Conservation (phyloP, 2,113 vertebrate species). For the Gymnarchus niloticus region DNA sequence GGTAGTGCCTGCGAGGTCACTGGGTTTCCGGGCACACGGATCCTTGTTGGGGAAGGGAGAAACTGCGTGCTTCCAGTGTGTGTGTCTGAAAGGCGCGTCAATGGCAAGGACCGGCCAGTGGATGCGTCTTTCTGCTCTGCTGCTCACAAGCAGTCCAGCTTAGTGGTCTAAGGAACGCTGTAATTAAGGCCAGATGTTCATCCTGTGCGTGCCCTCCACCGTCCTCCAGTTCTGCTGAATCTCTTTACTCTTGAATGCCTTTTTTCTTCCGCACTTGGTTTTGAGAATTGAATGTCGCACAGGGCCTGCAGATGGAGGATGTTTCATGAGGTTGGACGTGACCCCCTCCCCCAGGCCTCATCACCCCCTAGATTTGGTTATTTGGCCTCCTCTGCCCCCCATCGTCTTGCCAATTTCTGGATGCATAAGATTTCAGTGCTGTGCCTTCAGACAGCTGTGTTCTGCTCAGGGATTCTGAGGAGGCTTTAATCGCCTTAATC, state of each 20-base stretch:
- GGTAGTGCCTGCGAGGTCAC: too few species aligned
- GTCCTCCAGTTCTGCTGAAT: not conserved
- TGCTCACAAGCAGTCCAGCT: too few species aligned
- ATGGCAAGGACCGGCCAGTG: too few species aligned
- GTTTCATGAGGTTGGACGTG: not conserved
- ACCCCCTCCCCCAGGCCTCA: not conserved
- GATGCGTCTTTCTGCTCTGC: too few species aligned
- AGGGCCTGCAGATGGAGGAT: conserved; percentile 9
- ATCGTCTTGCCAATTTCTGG: not conserved
- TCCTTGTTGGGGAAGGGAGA: too few species aligned
- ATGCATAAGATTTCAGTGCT: not conserved
- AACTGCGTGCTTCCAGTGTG: too few species aligned
- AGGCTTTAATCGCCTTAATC: too few species aligned
- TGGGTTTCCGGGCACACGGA: too few species aligned
- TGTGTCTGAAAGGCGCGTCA: too few species aligned
- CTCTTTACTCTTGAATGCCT: too few species aligned
- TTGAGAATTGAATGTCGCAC: not conserved
- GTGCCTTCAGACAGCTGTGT: not conserved
- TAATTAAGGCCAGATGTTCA: not conserved
- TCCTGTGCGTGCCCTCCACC: not conserved
- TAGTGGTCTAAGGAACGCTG: too few species aligned
- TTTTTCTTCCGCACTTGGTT: not conserved
- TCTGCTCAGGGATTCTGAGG: not conserved
- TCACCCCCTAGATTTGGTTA: not conserved
- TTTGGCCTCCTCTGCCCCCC: too few species aligned